A percentile compares a stretch with the other conserved stretches of the same genome.
These are phyloP conservation scores for Apogon hyalosoma DNA, from an alignment of 2,797 vertebrate genomes.

Conservation along the genomic window DNA sequence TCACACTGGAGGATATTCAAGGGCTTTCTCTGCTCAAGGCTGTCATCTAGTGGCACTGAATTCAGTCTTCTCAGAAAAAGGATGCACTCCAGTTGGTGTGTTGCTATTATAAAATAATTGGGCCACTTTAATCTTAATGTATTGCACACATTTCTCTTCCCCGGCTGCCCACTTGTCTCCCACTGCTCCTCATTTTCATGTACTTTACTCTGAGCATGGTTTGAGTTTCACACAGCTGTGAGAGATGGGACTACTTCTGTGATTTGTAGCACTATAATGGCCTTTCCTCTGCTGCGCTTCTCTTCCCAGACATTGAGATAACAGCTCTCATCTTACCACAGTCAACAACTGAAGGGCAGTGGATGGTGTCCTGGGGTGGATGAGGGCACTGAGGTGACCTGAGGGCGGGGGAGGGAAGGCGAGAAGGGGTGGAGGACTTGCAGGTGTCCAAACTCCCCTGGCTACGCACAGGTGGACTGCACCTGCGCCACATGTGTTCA, in stretches of 20 bases:
- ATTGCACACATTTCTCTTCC: background rate
- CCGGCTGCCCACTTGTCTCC: background rate
- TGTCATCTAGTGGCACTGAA: constrained; percentile 79
- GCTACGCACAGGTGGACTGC: constrained; percentile 74
- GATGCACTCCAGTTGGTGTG: background rate
- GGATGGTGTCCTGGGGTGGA: constrained; percentile 43
- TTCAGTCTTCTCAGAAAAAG: constrained; percentile 1
- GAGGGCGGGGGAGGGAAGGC: constrained; percentile 43
- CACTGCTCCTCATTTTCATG: background rate
- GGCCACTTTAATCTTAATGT: background rate
- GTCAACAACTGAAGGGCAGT: constrained; percentile 49
- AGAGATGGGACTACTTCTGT: constrained; percentile 47
- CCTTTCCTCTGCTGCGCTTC: constrained; percentile 48
- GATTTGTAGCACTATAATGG: constrained; percentile 73
- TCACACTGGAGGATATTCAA: constrained; percentile 15
- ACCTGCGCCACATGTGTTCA: constrained; percentile 72
- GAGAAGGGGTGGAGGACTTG: constrained; percentile 48
- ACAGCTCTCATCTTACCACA: constrained; percentile 74
- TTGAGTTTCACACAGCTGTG: constrained; percentile 75
- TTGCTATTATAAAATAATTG: background rate
- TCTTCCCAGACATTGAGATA: constrained; percentile 68
- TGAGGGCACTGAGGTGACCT: constrained; percentile 59
- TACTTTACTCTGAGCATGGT: constrained; percentile 39
- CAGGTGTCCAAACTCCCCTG: constrained; percentile 71
- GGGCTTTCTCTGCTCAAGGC: constrained; percentile 74